Conservation (phyloP, 2,113 vertebrate genomes). For the Megatriorchis doriae region DNA sequence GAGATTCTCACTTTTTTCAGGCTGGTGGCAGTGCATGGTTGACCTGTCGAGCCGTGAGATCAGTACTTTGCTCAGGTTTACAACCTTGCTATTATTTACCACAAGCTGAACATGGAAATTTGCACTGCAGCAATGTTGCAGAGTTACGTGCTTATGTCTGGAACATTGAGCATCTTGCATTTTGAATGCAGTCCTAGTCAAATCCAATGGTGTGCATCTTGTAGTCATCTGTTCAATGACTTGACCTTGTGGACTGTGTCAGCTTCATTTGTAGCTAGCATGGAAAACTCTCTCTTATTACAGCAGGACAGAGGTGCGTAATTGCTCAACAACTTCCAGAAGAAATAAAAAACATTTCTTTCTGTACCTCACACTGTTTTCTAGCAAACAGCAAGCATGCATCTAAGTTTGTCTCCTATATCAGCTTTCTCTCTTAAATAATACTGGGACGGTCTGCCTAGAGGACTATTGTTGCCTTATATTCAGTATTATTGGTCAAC, state of each 20-base stretch:
- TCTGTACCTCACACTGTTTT: not conserved
- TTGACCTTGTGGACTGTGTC: not conserved
- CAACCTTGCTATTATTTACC: not conserved
- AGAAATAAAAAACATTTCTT: not conserved
- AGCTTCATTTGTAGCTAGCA: not conserved
- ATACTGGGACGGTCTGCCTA: not conserved
- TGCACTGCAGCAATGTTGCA: not conserved
- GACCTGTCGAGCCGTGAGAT: not conserved
- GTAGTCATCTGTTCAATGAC: not conserved
- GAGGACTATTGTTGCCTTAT: not conserved
- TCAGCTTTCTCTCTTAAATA: not conserved
- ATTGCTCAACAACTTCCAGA: not conserved
- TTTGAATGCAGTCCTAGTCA: not conserved
- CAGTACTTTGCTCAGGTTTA: not conserved
- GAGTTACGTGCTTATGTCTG: not conserved
- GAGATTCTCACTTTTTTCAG: not conserved
- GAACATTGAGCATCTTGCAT: not conserved
- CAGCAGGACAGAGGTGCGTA: not conserved
- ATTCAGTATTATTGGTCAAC: not conserved
- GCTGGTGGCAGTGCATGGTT: not conserved
- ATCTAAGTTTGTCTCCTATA: not conserved
- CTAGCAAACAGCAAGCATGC: not conserved
- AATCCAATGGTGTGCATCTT: not conserved
- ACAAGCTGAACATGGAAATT: not conserved
- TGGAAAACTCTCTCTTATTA: not conserved